Conservation (phyloP, 2,888 invertebrate genomes). For the Ferrisia virgata region DNA sequence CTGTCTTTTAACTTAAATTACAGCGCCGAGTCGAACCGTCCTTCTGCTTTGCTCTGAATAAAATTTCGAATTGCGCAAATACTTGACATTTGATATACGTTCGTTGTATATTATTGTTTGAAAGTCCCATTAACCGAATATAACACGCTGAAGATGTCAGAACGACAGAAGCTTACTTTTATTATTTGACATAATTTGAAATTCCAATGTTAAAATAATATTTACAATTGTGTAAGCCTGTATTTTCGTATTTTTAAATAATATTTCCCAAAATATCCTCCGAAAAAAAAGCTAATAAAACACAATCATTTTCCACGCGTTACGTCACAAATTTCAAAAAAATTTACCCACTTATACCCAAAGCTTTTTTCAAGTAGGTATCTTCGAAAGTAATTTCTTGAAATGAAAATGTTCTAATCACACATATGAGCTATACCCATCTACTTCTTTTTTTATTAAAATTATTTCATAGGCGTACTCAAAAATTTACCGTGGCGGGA, state of each 20-base stretch:
- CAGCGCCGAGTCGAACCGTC: conserved; percentile 19
- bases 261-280: not conserved
- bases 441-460: too few species aligned
- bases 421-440: too few species aligned
- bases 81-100: conserved; percentile 32
- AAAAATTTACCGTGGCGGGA: too few species aligned
- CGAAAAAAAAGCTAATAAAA: not conserved
- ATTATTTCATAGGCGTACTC: too few species aligned
- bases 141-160: conserved; percentile 25
- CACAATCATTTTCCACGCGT: not conserved
- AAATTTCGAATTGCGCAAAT: conserved; percentile 14
- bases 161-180: conserved; percentile 10
- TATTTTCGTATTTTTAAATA: not conserved
- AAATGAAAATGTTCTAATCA: too few species aligned
- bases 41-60: not conserved
- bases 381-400: too few species aligned
- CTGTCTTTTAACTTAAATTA: conserved; percentile 35
- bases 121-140: conserved; percentile 24
- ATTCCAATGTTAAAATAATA: conserved; percentile 16
- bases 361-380: too few species aligned
- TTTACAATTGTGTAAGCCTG: conserved; percentile 18
- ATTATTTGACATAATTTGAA: conserved; percentile 21
- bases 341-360: too few species aligned
- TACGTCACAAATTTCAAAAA: not conserved
- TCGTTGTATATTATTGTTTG: conserved; percentile 32